phyloP scores from a whole-genome alignment of 1,140 invertebrate genomes.

The Zaprionus inermis region DNA sequence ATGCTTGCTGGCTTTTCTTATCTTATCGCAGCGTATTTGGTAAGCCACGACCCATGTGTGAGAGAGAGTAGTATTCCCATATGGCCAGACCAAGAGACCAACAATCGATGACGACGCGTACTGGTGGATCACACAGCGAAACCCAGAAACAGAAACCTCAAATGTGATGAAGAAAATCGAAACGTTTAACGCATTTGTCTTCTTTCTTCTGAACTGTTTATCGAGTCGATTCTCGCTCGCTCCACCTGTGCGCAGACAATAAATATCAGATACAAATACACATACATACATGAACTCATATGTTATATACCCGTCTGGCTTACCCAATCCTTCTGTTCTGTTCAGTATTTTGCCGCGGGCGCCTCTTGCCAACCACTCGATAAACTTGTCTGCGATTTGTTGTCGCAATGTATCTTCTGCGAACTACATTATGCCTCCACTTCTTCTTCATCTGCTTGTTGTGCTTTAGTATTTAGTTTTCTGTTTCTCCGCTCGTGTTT shows the following conservation, averaged over 20 bases:
- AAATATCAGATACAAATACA: constrained; percentile 7
- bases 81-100: constrained; percentile 9
- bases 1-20: constrained; percentile 33
- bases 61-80: constrained; percentile 21
- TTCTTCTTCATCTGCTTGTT: not conserved
- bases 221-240: constrained; percentile 4
- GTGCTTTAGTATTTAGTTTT: constrained; percentile 18
- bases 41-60: constrained; percentile 25
- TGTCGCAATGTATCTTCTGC: constrained; percentile 15
- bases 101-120: constrained; percentile 21
- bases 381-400: constrained; percentile 37
- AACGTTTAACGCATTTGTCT: constrained; percentile 31
- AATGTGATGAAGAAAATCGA: constrained; percentile 6
- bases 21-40: constrained; percentile 44
- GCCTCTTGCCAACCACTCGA: too few species aligned
- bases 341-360: not conserved
- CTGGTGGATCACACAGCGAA: constrained; percentile 14
- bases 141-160: not conserved
- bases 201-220: constrained; percentile 13
- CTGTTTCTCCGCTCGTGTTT: constrained; percentile 18
- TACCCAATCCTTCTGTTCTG: constrained; percentile 24
- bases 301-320: not conserved
- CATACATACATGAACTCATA: not conserved
- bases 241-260: constrained; percentile 13
- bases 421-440: not conserved